A percentile compares a stretch with the other conserved stretches of the same genome.
phyloP scores from a whole-genome alignment of 2,888 invertebrate species.

The Monochamus alternatus region DNA sequence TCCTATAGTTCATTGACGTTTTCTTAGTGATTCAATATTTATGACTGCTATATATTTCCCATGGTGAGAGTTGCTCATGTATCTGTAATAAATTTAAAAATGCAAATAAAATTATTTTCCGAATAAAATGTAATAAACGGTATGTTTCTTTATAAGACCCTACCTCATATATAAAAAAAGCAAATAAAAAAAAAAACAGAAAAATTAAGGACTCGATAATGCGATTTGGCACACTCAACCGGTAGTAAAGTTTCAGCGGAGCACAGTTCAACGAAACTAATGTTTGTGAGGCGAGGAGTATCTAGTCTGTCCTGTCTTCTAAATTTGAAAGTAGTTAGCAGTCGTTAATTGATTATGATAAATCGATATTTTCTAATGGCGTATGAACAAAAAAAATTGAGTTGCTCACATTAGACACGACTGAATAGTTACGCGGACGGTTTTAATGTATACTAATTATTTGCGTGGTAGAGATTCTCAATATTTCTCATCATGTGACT shows the following conservation, averaged over 20 bases:
- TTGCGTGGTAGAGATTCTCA: background rate
- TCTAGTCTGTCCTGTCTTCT: slow-evolving; percentile 13
- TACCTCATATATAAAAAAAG: background rate
- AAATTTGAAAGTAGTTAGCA: slow-evolving; percentile 25
- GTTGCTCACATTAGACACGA: background rate
- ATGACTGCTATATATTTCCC: background rate
- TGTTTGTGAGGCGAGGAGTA: background rate
- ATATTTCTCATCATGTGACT: too few relatives aligned
- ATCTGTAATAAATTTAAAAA: background rate
- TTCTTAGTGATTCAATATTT: background rate
- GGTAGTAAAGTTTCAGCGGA: slow-evolving; percentile 15
- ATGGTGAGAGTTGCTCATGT: background rate
- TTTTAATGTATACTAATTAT: background rate
- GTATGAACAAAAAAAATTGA: slow-evolving; percentile 13
- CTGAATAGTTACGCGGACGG: background rate
- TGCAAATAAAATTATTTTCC: background rate
- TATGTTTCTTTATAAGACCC: background rate
- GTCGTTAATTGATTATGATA: slow-evolving; percentile 30
- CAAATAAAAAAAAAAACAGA: background rate
- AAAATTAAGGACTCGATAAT: slow-evolving; percentile 8
- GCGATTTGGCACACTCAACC: slow-evolving; percentile 29
- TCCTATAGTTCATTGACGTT: background rate
- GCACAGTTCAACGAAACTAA: slow-evolving; percentile 22
- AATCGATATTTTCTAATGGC: slow-evolving; percentile 26
- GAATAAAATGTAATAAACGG: too few relatives aligned